Evolutionary conservation across 1,140 invertebrate genomes (phyloP), one percentile per base, ranked within the genome.

Genomic region (Microplitis demolitor): DNA sequence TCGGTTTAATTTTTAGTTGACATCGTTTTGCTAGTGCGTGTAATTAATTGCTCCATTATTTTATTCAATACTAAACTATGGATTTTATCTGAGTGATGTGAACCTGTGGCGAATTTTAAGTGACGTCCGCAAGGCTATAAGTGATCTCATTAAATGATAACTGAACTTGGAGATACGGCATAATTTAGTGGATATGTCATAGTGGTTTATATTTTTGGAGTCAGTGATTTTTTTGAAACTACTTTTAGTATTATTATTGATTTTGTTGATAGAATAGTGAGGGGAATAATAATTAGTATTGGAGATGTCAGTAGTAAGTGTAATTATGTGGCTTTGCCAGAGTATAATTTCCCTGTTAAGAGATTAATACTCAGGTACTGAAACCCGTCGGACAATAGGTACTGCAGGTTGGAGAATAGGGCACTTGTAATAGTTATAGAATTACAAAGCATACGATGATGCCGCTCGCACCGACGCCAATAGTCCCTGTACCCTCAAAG

Each of bases 401-500:
- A 14, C 24, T 62, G 35, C 34, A 62, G 24, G 60, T 62, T n/a
- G 33, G 24, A 60, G 56, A 54, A 54, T 11, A n/a, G 14, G 31
- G 33, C 34, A 70, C n/a, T n/a, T 34, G 51, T 24, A 64, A 64
- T 64, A 51, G 69, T 51, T n/a, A 9, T 45, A 68, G 53, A 66
- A 37, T 66, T 72, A 72, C 68, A 70, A 77, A 78, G 78, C 84
- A 80, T 85, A 92, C 89, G 88, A 96, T 96, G 95, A 95, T 95
- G 93, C 93, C 93, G 89, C 90, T 95, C 87, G 93, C 93, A 90
- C 95, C 95, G 88, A 95, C 94, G 81, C 93, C 93, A 88, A 93
- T 95, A 79, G 91, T 93, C 81, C 90, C 93, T 81, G 92, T 94
- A 85, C 92, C 93, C 74, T 92, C 93, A 71, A 96, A 96, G 89